A percentile compares a stretch with the other conserved stretches of the same genome.
Evolutionary conservation across 1,140 invertebrate species (phyloP).

Genomic region (Megalonaias nervosa): DNA sequence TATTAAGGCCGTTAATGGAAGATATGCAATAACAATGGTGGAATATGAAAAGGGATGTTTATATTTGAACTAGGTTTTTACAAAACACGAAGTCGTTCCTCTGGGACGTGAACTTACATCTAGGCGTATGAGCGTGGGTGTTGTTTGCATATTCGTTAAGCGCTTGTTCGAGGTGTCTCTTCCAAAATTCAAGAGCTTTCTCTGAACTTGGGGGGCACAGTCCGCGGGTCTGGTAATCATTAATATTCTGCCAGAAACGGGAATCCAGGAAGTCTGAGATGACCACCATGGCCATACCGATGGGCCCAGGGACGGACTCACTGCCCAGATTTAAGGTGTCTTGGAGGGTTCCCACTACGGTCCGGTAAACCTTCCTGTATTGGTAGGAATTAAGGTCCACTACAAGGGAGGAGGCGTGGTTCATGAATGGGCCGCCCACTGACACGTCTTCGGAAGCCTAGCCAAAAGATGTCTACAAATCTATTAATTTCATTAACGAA

Average conservation of each 20-base stretch:
- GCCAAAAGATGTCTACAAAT: neutral
- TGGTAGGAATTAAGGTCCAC: slow-evolving; percentile 26
- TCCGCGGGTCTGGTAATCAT: slow-evolving; percentile 26
- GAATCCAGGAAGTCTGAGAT: slow-evolving; percentile 27
- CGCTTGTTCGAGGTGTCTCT: slow-evolving; percentile 20
- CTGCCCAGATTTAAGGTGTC: slow-evolving; percentile 27
- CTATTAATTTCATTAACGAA: too few species aligned
- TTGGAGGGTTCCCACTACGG: slow-evolving; percentile 8
- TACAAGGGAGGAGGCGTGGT: slow-evolving; percentile 28
- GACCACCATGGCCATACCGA: slow-evolving; percentile 12
- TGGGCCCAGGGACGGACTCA: slow-evolving; percentile 25
- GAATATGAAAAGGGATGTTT: too few species aligned
- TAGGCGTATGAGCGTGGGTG: slow-evolving; percentile 1
- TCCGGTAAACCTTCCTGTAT: slow-evolving; percentile 23
- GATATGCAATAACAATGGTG: too few species aligned
- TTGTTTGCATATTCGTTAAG: slow-evolving; percentile 13
- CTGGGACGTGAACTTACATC: slow-evolving; percentile 16
- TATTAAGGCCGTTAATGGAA: too few species aligned
- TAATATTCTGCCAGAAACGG: slow-evolving; percentile 27
- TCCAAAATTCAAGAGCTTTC: slow-evolving; percentile 16
- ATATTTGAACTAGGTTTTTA: too few species aligned
- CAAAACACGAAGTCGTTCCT: too few species aligned
- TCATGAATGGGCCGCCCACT: slow-evolving; percentile 28
- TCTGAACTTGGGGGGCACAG: slow-evolving; percentile 32
- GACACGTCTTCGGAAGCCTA: slow-evolving; percentile 30